A percentile compares a stretch with the other conserved stretches of the same genome.
Evolutionary conservation across 2,888 invertebrate species (phyloP).

Genomic region (Pseudanteris insignis): DNA sequence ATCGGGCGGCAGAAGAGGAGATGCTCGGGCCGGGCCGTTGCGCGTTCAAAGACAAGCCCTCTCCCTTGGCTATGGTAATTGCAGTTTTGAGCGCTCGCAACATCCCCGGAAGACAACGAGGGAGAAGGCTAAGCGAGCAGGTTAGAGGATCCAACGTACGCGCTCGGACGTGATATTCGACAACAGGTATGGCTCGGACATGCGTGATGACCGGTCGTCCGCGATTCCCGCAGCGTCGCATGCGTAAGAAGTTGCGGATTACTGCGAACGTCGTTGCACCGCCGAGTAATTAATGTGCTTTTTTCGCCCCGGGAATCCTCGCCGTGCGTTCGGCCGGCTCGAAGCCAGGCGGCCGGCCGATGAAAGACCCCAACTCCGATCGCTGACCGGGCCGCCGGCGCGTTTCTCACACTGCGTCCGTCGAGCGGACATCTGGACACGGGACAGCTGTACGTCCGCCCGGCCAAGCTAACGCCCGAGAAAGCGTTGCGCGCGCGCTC

Average conservation of each 20-base stretch:
- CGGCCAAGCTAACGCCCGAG: constrained; percentile 2
- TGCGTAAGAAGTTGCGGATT: constrained; percentile 58
- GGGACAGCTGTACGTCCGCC: constrained; percentile 56
- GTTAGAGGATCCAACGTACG: constrained; percentile 3
- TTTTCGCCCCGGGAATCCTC: constrained; percentile 21
- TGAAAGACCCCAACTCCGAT: constrained; percentile 40
- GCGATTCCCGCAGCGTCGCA: constrained; percentile 33
- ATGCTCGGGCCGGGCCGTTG: too few species aligned
- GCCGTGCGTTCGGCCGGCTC: constrained; percentile 39
- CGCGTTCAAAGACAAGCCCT: constrained; percentile 2
- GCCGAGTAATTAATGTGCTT: constrained; percentile 59
- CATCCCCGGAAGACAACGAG: constrained; percentile 18
- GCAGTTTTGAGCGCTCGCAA: constrained; percentile 12
- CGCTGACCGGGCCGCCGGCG: constrained; percentile 48
- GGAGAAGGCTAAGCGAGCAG: constrained; percentile 16
- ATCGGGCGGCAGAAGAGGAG: too few species aligned
- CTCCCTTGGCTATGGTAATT: constrained; percentile 21
- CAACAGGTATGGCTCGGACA: constrained; percentile 46
- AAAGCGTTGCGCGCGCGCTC: too few species aligned
- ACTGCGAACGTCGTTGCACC: constrained; percentile 50
- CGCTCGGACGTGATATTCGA: constrained; percentile 14
- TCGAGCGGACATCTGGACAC: constrained; percentile 63
- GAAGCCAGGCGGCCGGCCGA: constrained; percentile 28
- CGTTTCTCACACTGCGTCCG: constrained; percentile 51
- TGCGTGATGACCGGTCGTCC: constrained; percentile 36